phyloP scores from a whole-genome alignment of 2,113 vertebrate genomes.

The Excalfactoria chinensis region DNA sequence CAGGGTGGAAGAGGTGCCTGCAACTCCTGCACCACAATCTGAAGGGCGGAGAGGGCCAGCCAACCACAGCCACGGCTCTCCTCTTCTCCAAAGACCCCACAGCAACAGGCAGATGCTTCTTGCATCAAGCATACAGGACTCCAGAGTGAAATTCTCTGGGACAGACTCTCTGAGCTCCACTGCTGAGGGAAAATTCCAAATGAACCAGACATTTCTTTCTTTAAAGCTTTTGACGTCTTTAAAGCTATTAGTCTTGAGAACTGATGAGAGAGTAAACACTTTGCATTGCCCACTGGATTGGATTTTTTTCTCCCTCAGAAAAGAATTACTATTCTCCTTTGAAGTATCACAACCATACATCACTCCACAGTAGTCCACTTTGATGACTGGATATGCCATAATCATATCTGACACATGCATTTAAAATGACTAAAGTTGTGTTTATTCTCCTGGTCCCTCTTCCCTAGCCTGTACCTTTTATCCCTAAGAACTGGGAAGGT shows the following conservation, averaged over 20 bases:
- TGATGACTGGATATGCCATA: neutral
- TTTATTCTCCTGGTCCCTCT: neutral
- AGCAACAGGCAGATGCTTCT: neutral
- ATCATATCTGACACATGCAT: neutral
- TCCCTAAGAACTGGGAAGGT: neutral
- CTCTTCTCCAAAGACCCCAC: neutral
- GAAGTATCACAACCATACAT: neutral
- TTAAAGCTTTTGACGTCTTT: neutral
- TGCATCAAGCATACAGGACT: accelerated
- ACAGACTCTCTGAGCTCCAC: neutral
- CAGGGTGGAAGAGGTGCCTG: accelerated
- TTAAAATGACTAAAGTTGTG: neutral
- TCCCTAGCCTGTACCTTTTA: neutral
- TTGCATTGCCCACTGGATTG: neutral
- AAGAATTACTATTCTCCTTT: neutral
- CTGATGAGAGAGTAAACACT: neutral
- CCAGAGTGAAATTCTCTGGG: neutral
- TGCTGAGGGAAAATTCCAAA: neutral
- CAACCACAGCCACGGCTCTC: neutral
- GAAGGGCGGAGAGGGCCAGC: neutral
- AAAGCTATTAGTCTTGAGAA: neutral
- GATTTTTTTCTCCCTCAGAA: no score
- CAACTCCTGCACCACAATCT: neutral
- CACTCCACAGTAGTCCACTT: neutral
- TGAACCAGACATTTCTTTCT: neutral